Evolutionary conservation across 2,113 vertebrate species (phyloP), one percentile per base, ranked within the genome.

Genomic region (Callorhinus ursinus): DNA sequence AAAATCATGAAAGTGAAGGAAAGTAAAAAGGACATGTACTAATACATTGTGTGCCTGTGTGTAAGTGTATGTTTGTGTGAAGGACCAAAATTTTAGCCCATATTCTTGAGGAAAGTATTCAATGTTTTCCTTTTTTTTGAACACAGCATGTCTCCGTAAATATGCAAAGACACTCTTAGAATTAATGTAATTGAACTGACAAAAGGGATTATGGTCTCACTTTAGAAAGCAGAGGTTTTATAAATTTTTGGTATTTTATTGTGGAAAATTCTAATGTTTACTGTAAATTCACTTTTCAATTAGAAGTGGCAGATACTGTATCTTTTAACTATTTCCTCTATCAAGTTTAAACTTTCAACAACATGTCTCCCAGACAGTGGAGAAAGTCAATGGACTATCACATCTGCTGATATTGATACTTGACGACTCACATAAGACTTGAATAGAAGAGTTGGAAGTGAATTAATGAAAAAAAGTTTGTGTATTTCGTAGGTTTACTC

Each of bases 1-100:
- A 98, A 98, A 97, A 94, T 95, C 90, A 97, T 42, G 98, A 98
- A 61, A 97, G 94, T 83, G 42, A 96, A 98, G 87, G 93, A 36
- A 42, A 69, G 36, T 28, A 55, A 74, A 55, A 90, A 72, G 16
- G 93, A 83, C 2, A 39, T 0, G 14, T 61, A 46, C 22, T 84
- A 72, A 14, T 82, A 19, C 4, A 63, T 33, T 89, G 24, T 88
- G 4, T 69, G 14, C 51, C 12, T 88, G 21, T 39, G 8, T 67
- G 15, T 15, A n/a, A 1, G 8, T 59, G 5, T 94, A 18, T 36
- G 24, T 83, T 59, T 91, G 1, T 83, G 6, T 36, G 67, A 96
- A 95, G 42, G 1, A 3, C n/a, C 79, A 69, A 77, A 55, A 82
- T 85, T 57, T 15, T 36, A 76, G n/a, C 14, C 33, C 19, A 31